Evolutionary conservation across 2,113 vertebrate species (phyloP).

Genomic region (Illadopsis cleaveri): DNA sequence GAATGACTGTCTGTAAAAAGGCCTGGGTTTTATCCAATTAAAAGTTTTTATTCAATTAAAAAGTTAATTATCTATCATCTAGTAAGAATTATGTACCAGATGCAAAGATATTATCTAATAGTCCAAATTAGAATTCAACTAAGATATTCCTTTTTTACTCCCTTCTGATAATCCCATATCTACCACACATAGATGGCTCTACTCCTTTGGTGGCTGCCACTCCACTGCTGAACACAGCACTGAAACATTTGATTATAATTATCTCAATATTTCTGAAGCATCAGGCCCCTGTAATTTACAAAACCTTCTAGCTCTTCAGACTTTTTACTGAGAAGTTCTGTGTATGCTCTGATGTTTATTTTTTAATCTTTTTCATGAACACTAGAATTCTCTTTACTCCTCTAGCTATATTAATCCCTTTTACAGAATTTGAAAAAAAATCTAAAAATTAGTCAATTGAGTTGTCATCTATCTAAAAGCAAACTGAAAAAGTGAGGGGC

Average conservation of each 20-base stretch:
- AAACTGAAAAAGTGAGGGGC: accelerated
- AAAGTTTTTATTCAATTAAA: not conserved
- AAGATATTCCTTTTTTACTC: not conserved
- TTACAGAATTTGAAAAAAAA: not conserved
- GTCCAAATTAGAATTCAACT: not conserved
- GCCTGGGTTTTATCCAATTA: not conserved
- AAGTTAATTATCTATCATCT: not conserved
- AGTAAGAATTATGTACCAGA: not conserved
- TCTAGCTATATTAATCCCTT: not conserved
- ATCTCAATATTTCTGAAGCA: not conserved
- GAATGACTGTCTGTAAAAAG: not conserved
- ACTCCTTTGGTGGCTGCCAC: not conserved
- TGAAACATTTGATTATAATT: not conserved
- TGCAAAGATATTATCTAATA: not conserved
- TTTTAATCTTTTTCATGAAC: not conserved
- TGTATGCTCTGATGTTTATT: not conserved
- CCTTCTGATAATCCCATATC: not conserved
- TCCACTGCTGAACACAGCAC: not conserved
- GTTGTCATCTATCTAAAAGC: not conserved
- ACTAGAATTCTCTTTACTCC: not conserved
- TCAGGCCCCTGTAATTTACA: not conserved
- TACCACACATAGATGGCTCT: not conserved
- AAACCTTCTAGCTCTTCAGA: not conserved
- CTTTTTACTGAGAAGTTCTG: not conserved
- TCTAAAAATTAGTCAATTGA: not conserved